These are phyloP conservation scores for Sarcophaga rosellei DNA, from an alignment of 2,888 invertebrate species.

Conservation along the genomic window DNA sequence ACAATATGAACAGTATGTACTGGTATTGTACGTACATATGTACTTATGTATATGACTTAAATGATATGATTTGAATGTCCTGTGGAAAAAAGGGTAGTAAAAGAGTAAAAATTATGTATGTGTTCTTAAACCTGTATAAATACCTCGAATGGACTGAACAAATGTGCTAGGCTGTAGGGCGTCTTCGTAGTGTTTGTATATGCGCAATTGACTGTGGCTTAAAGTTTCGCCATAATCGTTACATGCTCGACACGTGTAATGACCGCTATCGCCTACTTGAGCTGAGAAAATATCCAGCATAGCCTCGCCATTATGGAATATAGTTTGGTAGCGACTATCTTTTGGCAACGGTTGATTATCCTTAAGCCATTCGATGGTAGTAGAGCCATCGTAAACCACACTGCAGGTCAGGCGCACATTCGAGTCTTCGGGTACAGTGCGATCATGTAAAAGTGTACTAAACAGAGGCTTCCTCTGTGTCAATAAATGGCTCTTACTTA, in stretches of 20 bases:
- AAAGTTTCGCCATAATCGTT: constrained; percentile 88
- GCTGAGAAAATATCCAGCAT: constrained; percentile 88
- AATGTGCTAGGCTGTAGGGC: constrained; percentile 88
- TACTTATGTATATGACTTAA: constrained; percentile 53
- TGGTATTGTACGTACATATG: constrained; percentile 10
- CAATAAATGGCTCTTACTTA: constrained; percentile 35
- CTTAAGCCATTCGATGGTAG: constrained; percentile 88
- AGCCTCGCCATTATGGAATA: constrained; percentile 85
- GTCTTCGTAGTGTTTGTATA: constrained; percentile 88
- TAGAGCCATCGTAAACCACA: constrained; percentile 85
- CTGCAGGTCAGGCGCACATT: constrained; percentile 89
- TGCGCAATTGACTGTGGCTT: constrained; percentile 88
- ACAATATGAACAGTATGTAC: constrained; percentile 29
- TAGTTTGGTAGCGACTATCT: constrained; percentile 83
- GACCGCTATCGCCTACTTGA: constrained; percentile 87
- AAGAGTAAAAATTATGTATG: background rate
- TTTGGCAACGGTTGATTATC: constrained; percentile 84
- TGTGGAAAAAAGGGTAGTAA: constrained; percentile 27
- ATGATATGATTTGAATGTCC: constrained; percentile 46
- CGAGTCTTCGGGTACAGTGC: constrained; percentile 88
- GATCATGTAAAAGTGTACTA: constrained; percentile 88
- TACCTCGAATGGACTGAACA: constrained; percentile 88
- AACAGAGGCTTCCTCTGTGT: constrained; percentile 84
- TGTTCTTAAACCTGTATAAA: constrained; percentile 67
- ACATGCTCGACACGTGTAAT: constrained; percentile 89